Percentiles rank a stretch among this genome's conserved stretches.
phyloP scores from a whole-genome alignment of 2,888 invertebrate species.

The Leptinotarsa juncta region DNA sequence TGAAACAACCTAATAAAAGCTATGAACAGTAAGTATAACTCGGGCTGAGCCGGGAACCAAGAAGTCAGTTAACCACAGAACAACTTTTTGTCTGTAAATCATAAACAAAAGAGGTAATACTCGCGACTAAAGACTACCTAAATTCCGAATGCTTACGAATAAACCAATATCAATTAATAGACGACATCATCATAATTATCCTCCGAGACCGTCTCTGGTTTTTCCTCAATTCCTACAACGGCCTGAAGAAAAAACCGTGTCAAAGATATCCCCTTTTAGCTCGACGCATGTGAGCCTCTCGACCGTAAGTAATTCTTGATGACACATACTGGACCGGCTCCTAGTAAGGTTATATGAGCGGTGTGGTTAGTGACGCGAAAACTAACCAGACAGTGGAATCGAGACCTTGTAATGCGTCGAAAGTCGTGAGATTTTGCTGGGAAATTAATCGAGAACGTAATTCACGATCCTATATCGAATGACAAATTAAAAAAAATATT shows the following conservation, averaged over 20 bases:
- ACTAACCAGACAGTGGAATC: slow-evolving; percentile 39
- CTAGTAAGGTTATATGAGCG: slow-evolving; percentile 37
- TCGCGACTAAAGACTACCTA: no score
- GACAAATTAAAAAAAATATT: no score
- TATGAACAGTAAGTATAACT: no score
- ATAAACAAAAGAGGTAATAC: no score
- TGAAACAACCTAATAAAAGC: no score
- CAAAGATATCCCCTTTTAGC: slow-evolving; percentile 21
- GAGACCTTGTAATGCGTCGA: slow-evolving; percentile 39
- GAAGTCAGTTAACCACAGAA: no score
- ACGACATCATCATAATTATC: no score
- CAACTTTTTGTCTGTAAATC: no score
- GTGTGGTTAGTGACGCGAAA: slow-evolving; percentile 39
- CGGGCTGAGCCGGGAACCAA: no score
- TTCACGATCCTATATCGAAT: not conserved
- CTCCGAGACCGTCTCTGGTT: not conserved
- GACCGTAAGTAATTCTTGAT: slow-evolving; percentile 38
- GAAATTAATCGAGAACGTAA: slow-evolving; percentile 5
- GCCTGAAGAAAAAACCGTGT: not conserved
- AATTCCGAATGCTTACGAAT: no score
- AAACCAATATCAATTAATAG: no score
- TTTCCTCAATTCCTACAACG: not conserved
- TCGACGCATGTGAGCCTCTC: slow-evolving; percentile 12
- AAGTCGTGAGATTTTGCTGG: slow-evolving; percentile 24
- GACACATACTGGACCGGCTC: slow-evolving; percentile 35